Evolutionary conservation across 2,797 vertebrate genomes (phyloP).

Genomic region (Tadarida brasiliensis): DNA sequence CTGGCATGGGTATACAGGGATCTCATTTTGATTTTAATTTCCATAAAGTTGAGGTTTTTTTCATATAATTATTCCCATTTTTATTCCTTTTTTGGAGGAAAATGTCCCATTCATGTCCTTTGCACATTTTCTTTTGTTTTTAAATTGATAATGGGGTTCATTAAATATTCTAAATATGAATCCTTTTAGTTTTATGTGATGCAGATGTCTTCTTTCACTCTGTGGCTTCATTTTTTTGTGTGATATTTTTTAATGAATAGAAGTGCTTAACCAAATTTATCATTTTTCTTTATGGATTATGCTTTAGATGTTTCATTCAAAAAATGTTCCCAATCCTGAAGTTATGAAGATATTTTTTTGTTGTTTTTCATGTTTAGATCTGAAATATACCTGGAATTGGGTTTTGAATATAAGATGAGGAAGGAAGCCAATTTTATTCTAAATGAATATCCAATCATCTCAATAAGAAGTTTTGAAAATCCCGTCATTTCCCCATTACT

Average conservation of each 20-base stretch:
- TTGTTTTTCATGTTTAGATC: background rate
- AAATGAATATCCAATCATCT: background rate
- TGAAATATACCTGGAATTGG: background rate
- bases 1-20: background rate
- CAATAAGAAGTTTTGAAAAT: background rate
- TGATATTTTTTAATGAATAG: background rate
- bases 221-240: background rate
- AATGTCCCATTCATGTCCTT: background rate
- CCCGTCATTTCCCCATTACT: background rate
- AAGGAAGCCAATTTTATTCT: slow-evolving; percentile 2
- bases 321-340: background rate
- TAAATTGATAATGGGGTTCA: background rate
- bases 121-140: background rate
- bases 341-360: background rate
- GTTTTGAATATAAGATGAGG: background rate
- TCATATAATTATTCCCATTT: background rate
- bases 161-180: background rate
- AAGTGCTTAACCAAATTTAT: background rate
- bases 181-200: background rate
- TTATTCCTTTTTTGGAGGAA: background rate
- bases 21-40: background rate
- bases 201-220: background rate
- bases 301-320: background rate
- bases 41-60: background rate
- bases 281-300: background rate